These are phyloP conservation scores for Aleiodes testaceus DNA, from an alignment of 2,888 invertebrate genomes.

Conservation along the genomic window DNA sequence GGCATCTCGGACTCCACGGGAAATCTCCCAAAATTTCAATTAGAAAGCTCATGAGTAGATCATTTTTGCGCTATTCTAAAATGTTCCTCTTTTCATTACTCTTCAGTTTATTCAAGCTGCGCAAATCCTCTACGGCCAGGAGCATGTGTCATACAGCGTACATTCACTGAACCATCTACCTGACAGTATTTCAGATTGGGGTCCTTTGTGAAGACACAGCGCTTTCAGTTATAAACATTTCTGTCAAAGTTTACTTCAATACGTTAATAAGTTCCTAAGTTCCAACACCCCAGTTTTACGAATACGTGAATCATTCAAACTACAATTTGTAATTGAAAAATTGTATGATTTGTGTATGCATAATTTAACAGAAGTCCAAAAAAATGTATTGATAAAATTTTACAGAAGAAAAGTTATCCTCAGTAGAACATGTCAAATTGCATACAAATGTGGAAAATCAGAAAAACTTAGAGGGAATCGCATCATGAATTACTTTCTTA, in stretches of 20 bases:
- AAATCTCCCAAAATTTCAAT: conserved; percentile 12
- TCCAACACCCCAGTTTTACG: conserved; percentile 5
- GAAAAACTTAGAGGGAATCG: too few species aligned
- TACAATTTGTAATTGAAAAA: background rate
- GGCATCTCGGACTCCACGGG: conserved; percentile 28
- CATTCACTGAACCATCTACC: conserved; percentile 32
- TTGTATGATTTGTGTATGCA: background rate
- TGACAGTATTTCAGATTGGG: conserved; percentile 27
- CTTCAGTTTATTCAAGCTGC: conserved; percentile 20
- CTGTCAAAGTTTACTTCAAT: conserved; percentile 5
- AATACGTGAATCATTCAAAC: conserved; percentile 10
- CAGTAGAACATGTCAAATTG: too few species aligned
- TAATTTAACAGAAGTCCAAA: background rate
- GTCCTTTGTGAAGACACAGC: conserved; percentile 20
- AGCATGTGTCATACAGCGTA: background rate
- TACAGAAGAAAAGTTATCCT: background rate
- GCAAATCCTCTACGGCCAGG: conserved; percentile 15
- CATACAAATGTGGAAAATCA: too few species aligned
- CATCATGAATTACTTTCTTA: too few species aligned
- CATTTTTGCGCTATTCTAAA: conserved; percentile 8
- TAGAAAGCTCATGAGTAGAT: conserved; percentile 39
- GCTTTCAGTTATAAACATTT: conserved; percentile 29
- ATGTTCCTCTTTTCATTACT: background rate
- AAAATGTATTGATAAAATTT: conserved; percentile 1
- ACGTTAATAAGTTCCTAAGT: conserved; percentile 13